Percentiles rank a stretch among this genome's conserved stretches.
phyloP scores from a whole-genome alignment of 2,888 invertebrate genomes.

The Mesorhabditis belari region DNA sequence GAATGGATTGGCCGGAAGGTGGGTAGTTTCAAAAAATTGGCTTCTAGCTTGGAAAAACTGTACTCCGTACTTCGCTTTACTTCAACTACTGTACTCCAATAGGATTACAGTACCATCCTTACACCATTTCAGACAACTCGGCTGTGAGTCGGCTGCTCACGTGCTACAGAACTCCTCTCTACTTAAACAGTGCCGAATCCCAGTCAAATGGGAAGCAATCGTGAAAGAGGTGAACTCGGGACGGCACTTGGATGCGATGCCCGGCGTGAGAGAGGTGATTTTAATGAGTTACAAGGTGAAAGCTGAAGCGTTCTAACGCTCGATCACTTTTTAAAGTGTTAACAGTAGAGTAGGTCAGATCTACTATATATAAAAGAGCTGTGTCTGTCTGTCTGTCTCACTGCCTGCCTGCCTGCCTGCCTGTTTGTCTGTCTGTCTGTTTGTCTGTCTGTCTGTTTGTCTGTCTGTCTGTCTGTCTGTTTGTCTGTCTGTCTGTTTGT shows the following conservation, averaged over 20 bases:
- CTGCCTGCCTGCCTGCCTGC: no score
- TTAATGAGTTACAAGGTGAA: background rate
- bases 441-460: no score
- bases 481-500: no score
- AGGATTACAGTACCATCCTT: background rate
- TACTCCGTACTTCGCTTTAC: background rate
- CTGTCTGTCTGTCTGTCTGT: no score
- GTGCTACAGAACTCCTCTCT: conserved; percentile 32
- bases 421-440: no score
- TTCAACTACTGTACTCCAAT: background rate
- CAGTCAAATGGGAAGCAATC: conserved; percentile 30
- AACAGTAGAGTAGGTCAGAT: no score
- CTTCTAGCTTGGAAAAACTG: background rate
- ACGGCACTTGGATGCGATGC: conserved; percentile 26
- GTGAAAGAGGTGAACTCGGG: conserved; percentile 39
- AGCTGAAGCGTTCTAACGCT: no score
- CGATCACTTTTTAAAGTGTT: no score
- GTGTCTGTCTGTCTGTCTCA: no score
- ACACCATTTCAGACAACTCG: conserved; percentile 32
- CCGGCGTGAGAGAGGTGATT: conserved; percentile 33
- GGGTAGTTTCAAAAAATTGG: background rate
- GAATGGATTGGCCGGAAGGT: conserved; percentile 41
- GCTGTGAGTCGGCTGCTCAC: conserved; percentile 39
- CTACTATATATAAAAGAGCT: no score
- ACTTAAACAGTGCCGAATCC: conserved; percentile 20